Evolutionary conservation across 2,888 invertebrate species (phyloP).

Genomic region (Volucella zonaria): DNA sequence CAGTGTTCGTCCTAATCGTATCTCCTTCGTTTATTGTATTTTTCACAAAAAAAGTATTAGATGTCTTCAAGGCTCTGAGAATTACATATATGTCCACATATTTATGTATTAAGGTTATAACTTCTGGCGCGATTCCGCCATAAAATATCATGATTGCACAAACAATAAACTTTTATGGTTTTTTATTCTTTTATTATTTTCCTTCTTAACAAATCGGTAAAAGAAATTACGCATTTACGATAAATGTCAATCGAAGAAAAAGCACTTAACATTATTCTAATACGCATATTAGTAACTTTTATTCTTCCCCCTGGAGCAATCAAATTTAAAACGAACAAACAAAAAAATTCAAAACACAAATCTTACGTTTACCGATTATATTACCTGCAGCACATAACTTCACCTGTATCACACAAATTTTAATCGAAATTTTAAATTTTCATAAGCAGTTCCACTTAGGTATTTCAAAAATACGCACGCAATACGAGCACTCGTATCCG

Average conservation of each 20-base stretch:
- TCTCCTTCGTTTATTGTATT: no score
- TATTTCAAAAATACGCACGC: constrained; percentile 44
- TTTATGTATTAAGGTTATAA: no score
- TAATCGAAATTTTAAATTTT: constrained; percentile 72
- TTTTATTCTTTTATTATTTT: no score
- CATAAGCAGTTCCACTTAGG: constrained; percentile 46
- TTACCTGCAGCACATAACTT: constrained; percentile 37
- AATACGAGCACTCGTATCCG: constrained; percentile 17
- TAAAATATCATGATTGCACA: no score
- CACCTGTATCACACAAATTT: constrained; percentile 46
- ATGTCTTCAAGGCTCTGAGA: no score
- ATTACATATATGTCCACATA: no score
- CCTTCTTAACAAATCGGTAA: background rate
- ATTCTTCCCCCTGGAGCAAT: constrained; percentile 52
- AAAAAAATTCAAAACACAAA: constrained; percentile 19
- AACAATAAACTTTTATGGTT: no score
- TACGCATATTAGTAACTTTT: constrained; percentile 14
- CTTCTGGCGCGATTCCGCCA: no score
- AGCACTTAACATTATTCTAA: constrained; percentile 20
- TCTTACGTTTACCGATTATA: constrained; percentile 27
- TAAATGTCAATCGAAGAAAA: background rate
- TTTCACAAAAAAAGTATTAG: no score
- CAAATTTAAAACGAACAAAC: constrained; percentile 7
- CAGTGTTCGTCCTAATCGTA: no score
- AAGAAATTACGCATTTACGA: background rate